Percentiles rank a stretch among this genome's conserved stretches.
Evolutionary conservation across 1,140 invertebrate genomes (phyloP).

Genomic region (Phocides pigmalion): DNA sequence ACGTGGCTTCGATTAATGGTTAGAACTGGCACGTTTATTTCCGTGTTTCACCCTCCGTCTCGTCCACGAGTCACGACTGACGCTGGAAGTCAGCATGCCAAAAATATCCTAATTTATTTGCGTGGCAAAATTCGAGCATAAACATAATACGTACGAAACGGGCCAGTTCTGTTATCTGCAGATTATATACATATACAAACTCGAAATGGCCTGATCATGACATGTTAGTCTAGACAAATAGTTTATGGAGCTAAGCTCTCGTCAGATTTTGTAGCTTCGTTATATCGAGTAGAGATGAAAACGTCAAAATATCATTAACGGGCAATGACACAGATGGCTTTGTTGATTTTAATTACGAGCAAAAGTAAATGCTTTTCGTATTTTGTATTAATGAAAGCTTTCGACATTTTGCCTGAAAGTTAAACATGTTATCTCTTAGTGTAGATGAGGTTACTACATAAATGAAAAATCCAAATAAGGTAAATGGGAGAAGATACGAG

Average conservation of each 20-base stretch:
- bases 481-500: too few relatives aligned
- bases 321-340: background rate
- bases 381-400: background rate
- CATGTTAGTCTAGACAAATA: slow-evolving; percentile 30
- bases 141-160: background rate
- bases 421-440: too few relatives aligned
- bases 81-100: background rate
- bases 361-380: background rate
- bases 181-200: slow-evolving; percentile 2
- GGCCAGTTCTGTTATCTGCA: slow-evolving; percentile 13
- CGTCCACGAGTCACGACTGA: slow-evolving; percentile 11
- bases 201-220: slow-evolving; percentile 30
- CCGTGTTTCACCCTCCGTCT: slow-evolving; percentile 7
- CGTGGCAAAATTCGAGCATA: background rate
- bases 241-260: background rate
- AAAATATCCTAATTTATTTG: slow-evolving; percentile 11
- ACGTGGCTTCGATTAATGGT: slow-evolving; percentile 11
- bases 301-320: background rate
- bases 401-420: background rate
- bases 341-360: too few relatives aligned
- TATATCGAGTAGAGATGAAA: background rate
- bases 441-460: too few relatives aligned
- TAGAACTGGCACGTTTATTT: background rate
- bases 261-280: background rate
- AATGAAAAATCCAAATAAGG: too few relatives aligned